Percentiles rank a stretch among this genome's conserved stretches.
Evolutionary conservation across 2,797 vertebrate species (phyloP).

Genomic region (Tauraco hartlaubi): DNA sequence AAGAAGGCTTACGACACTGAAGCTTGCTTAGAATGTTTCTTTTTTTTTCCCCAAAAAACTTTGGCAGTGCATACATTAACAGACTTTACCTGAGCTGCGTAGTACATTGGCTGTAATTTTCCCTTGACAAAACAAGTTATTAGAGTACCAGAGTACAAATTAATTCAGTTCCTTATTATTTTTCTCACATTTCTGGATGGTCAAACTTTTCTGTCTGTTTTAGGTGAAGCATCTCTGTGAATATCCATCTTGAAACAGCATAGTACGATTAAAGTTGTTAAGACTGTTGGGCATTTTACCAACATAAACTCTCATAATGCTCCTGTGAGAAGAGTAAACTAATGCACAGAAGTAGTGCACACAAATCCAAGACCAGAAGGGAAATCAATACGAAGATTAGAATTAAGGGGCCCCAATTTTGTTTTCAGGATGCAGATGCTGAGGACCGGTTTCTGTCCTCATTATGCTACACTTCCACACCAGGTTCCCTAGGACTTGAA

Average conservation of each 20-base stretch:
- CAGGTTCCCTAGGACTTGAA: neutral
- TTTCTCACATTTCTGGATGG: neutral
- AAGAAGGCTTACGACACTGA: neutral
- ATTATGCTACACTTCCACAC: neutral
- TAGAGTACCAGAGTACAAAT: neutral
- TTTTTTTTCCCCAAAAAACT: neutral
- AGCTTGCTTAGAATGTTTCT: slow-evolving; percentile 13
- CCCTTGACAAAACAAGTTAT: neutral
- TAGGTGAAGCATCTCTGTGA: neutral
- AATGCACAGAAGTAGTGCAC: neutral
- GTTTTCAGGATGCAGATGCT: neutral
- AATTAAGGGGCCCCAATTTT: neutral
- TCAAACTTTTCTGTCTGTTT: neutral
- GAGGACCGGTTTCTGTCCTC: neutral
- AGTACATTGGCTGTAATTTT: neutral
- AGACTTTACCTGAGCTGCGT: slow-evolving; percentile 3
- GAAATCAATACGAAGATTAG: neutral
- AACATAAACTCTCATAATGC: neutral
- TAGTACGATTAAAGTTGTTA: neutral
- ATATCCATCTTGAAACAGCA: neutral
- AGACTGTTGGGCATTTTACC: neutral
- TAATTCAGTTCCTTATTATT: neutral
- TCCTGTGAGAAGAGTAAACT: neutral
- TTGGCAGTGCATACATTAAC: neutral
- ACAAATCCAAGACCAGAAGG: neutral